Evolutionary conservation across 2,797 vertebrate genomes (phyloP), one percentile per base, ranked within the genome.

Genomic region (Lithobates pipiens): DNA sequence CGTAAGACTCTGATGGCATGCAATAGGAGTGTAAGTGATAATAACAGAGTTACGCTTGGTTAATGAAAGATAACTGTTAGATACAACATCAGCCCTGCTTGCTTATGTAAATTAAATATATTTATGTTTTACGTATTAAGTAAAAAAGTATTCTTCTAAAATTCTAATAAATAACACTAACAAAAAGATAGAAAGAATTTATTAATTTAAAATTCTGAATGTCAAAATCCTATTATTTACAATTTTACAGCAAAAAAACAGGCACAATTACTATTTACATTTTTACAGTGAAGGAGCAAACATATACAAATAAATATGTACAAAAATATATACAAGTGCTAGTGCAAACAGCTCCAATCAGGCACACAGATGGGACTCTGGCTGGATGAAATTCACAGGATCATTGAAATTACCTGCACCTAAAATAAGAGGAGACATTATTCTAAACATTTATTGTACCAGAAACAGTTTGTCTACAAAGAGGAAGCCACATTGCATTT

Each of bases 341-440:
- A 36, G 34, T 23, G 36, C 29, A 78, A 72, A 68, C 3, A 69
- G 50, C 15, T 77, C 21, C 76, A 69, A 25, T 81, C 70, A 82
- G 68, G 67, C 34, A 82, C 78, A 85, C 27, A 68, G 80, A 34
- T 77, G 65, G n/a, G 78, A 82, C 72, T 85, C 61, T 69, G 65
- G 70, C n/a, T 42, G n/a, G 32, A 76, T 80, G 72, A 32, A 39
- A 63, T 79, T 85, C 65, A 29, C 68, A 73, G 74, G 69, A 79
- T 46, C 57, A 82, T 69, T 80, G 70, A 70, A 39, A 10, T 27
- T 44, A 67, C 76, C 67, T 25, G 7, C 36, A 80, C 77, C 77
- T 72, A 82, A 85, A 88, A 71, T 83, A 80, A 80, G 71, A 84
- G 85, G 61, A 86, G 71, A 80, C 16, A 44, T 77, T 80, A 81